Conservation (phyloP, 64 coral and sea anemone genomes). For the Montipora foliosa region DNA sequence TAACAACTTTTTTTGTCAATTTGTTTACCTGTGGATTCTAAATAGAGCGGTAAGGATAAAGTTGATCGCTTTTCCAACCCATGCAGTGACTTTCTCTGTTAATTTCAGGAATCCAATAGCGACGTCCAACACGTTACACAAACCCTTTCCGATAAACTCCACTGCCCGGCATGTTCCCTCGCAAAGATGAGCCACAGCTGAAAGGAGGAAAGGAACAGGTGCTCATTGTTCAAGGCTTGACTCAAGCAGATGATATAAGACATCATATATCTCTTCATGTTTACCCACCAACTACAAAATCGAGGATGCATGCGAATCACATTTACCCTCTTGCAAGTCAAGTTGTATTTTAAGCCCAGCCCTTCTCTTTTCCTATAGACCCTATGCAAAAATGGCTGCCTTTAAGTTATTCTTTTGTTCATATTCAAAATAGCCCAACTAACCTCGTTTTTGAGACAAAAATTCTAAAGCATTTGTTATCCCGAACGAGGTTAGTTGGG, state of each 20-base stretch:
- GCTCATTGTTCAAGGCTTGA: background rate
- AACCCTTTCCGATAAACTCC: conserved; percentile 89
- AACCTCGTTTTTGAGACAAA: no score
- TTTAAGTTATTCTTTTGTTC: no score
- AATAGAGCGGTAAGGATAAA: conserved; percentile 80
- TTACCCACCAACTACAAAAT: no score
- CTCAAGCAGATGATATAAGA: background rate
- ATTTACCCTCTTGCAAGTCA: no score
- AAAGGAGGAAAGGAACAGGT: background rate
- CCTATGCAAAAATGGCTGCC: no score
- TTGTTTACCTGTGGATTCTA: conserved; percentile 72
- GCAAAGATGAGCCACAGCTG: conserved; percentile 83
- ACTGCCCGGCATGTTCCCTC: conserved; percentile 87
- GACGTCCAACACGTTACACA: conserved; percentile 86
- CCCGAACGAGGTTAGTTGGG: no score
- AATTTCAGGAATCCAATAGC: conserved; percentile 90
- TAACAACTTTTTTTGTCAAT: no score
- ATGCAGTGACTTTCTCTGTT: conserved; percentile 76
- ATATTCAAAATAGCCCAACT: no score
- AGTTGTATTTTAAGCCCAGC: no score
- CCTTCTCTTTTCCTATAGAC: no score
- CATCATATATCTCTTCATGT: background rate
- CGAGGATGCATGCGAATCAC: no score
- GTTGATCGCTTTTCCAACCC: conserved; percentile 93
- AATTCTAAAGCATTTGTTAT: no score